These are phyloP conservation scores for Lasius fuliginosus DNA, from an alignment of 2,888 invertebrate species.

Conservation along the genomic window DNA sequence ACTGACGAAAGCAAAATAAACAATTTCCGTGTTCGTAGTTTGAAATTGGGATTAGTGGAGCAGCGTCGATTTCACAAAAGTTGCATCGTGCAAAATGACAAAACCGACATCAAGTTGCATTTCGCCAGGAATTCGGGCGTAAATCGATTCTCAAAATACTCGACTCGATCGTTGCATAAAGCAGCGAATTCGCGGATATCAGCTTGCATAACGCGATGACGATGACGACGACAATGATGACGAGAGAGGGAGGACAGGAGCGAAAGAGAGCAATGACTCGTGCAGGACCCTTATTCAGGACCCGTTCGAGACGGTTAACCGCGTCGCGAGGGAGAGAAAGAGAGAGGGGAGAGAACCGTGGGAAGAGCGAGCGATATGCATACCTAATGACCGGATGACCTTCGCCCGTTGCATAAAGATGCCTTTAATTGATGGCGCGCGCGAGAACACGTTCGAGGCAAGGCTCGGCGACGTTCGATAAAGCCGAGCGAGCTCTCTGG, in stretches of 20 bases:
- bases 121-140: conserved; percentile 32
- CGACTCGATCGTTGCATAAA: conserved; percentile 62
- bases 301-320: conserved; percentile 79
- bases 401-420: conserved; percentile 85
- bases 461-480: conserved; percentile 73
- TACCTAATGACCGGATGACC: conserved; percentile 85
- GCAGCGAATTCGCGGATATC: conserved; percentile 49
- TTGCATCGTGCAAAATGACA: conserved; percentile 1
- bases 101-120: conserved; percentile 18
- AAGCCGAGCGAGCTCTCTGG: conserved; percentile 64
- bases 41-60: conserved; percentile 9
- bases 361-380: conserved; percentile 83
- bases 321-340: conserved; percentile 40
- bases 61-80: conserved; percentile 32
- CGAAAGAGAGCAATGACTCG: conserved; percentile 42
- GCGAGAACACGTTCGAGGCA: conserved; percentile 82
- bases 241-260: not conserved
- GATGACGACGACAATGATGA: conserved; percentile 13
- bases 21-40: conserved; percentile 15
- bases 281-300: conserved; percentile 71
- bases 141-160: conserved; percentile 67
- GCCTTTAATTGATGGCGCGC: conserved; percentile 84
- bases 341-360: conserved; percentile 75
- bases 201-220: conserved; percentile 52
- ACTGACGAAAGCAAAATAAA: conserved; percentile 15